These are phyloP conservation scores for Odontamblyopus lacepedii DNA, from an alignment of 2,797 vertebrate species.

Conservation along the genomic window DNA sequence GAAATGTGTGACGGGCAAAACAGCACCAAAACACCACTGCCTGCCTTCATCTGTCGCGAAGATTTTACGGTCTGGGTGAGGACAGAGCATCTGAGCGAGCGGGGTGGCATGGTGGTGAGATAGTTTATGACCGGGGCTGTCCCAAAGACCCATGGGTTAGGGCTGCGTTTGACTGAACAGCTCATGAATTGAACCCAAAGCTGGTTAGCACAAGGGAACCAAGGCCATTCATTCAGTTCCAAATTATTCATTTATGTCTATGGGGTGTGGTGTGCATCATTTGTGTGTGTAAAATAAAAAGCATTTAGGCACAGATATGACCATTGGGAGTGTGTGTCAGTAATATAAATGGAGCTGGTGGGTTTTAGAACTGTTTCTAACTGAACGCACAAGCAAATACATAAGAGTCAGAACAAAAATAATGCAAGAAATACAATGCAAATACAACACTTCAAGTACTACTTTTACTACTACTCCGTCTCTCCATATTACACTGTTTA, in stretches of 20 bases:
- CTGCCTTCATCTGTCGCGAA: slow-evolving; percentile 72
- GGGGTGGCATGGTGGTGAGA: slow-evolving; percentile 27
- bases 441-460: no score
- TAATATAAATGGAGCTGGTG: slow-evolving; percentile 59
- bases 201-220: slow-evolving; percentile 58
- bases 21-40: slow-evolving; percentile 70
- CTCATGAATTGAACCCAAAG: slow-evolving; percentile 62
- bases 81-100: slow-evolving; percentile 43
- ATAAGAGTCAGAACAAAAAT: no score
- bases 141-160: slow-evolving; percentile 62
- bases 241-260: slow-evolving; percentile 4
- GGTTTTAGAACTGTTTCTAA: not conserved
- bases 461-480: no score
- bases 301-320: slow-evolving; percentile 56
- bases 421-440: no score
- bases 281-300: slow-evolving; percentile 36
- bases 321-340: slow-evolving; percentile 53
- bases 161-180: slow-evolving; percentile 68
- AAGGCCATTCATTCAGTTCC: slow-evolving; percentile 28
- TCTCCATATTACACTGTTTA: no score
- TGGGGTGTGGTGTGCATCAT: not conserved
- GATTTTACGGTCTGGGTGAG: slow-evolving; percentile 68
- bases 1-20: slow-evolving; percentile 74
- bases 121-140: slow-evolving; percentile 62
- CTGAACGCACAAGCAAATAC: no score